These are phyloP conservation scores for Drosophila nannoptera DNA, from an alignment of 1,140 invertebrate genomes.

Conservation along the genomic window DNA sequence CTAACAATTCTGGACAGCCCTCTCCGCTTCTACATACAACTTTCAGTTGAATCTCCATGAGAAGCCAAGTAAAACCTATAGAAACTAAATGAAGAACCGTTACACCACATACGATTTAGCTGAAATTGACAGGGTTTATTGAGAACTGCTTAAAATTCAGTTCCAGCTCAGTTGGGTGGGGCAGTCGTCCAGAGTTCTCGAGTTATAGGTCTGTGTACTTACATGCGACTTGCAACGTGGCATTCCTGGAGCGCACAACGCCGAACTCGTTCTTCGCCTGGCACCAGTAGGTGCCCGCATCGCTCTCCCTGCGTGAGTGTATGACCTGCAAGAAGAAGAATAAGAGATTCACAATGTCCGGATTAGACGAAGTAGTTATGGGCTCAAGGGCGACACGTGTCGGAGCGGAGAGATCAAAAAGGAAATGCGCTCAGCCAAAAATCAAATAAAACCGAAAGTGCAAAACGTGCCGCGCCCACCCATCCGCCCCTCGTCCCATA, in stretches of 20 bases:
- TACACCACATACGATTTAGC: background rate
- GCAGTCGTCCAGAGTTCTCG: background rate
- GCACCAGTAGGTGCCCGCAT: slow-evolving; percentile 93
- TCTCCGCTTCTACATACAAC: no score
- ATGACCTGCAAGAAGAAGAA: slow-evolving; percentile 59
- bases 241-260: slow-evolving; percentile 88
- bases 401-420: slow-evolving; percentile 58
- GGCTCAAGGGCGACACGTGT: slow-evolving; percentile 58
- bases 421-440: slow-evolving; percentile 63
- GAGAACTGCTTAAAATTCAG: background rate
- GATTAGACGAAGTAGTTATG: slow-evolving; percentile 51
- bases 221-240: slow-evolving; percentile 92
- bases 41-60: no score
- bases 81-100: slow-evolving; percentile 1
- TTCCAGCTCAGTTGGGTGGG: background rate
- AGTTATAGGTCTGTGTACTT: slow-evolving; percentile 62
- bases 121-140: background rate
- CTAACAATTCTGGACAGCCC: no score
- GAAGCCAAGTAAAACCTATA: background rate
- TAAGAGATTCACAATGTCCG: slow-evolving; percentile 25
- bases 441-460: slow-evolving; percentile 71
- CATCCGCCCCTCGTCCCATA: background rate
- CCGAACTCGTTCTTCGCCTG: slow-evolving; percentile 90
- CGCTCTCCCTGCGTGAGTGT: slow-evolving; percentile 82
- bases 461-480: slow-evolving; percentile 28